Evolutionary conservation across 2,113 vertebrate species (phyloP), one percentile per base, ranked within the genome.

Genomic region (Datnioides undecimradiatus): DNA sequence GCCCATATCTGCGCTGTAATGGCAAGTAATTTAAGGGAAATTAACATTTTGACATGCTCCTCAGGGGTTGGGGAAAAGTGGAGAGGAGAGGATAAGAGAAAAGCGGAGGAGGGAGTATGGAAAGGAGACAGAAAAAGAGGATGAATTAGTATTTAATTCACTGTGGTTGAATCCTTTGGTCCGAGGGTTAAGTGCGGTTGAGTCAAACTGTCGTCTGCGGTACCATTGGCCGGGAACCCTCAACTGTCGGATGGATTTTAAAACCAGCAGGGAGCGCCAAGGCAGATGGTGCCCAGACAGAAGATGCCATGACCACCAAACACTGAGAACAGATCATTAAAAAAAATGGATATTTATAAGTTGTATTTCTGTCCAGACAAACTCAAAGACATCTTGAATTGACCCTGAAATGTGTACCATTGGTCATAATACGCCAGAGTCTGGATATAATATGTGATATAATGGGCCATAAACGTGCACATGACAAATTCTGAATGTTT

Each of bases 61-160:
- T 94, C 90, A 12, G 66, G 87, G 93, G 87, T 90, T 87, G 72
- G 81, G 64, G 72, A 87, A 91, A 90, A 94, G 90, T 84, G 77
- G 76, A 83, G 73, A 73, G 82, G 69, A 81, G 62, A 84, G 49
- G 43, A 84, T 64, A 76, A 81, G 58, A 85, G 71, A 75, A 67
- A 74, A 40, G 29, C 27, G n/a, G 52, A 48, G 40, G 65, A 63
- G 70, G 64, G 66, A 34, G 64, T 34, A 73, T 65, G 51, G 36
- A 62, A 43, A 71, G 34, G 54, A 60, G 60, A 75, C 89, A 83
- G 86, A 93, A 93, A 94, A 89, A 93, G 82, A 89, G 76, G 92
- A 91, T 93, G 92, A 95, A 95, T 95, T 94, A 88, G 92, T 94
- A 80, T 92, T 90, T 92, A 92, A 94, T 94, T 90, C 93, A 91